phyloP scores from a whole-genome alignment of 37 sponge, comb jelly and placozoan genomes.

The Eunapius fragilis region DNA sequence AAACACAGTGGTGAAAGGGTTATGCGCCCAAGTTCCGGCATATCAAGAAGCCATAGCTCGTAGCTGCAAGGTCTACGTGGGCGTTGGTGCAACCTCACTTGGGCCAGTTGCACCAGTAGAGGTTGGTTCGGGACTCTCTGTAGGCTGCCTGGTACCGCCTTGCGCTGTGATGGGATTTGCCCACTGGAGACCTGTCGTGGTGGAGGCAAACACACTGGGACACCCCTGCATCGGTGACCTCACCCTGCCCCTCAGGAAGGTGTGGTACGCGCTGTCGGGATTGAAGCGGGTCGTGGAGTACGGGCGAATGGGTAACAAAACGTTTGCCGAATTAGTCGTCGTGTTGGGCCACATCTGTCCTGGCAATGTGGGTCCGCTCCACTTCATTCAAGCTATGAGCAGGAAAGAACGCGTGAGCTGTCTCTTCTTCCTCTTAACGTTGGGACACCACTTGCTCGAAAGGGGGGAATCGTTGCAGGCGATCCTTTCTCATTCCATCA shows the following conservation, averaged over 20 bases:
- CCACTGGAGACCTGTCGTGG: constrained; percentile 21
- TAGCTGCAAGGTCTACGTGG: not conserved
- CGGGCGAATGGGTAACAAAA: constrained; percentile 15
- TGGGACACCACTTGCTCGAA: constrained; percentile 1
- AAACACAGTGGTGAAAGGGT: not conserved
- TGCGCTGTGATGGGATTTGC: not conserved
- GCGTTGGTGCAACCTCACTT: not conserved
- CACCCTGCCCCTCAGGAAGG: constrained; percentile 42
- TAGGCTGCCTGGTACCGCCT: not conserved
- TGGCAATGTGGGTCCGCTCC: not conserved
- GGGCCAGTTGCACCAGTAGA: not conserved
- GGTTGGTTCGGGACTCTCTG: too few relatives aligned
- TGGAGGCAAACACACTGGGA: constrained; percentile 28
- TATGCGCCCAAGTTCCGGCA: not conserved
- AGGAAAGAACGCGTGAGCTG: not conserved
- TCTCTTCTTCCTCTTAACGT: constrained; percentile 28
- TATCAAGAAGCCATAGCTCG: constrained; percentile 2
- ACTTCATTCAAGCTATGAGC: not conserved
- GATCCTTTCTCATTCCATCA: not conserved
- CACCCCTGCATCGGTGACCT: constrained; percentile 32
- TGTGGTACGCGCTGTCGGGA: constrained; percentile 44
- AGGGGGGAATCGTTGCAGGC: not conserved
- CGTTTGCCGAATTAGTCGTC: constrained; percentile 5
- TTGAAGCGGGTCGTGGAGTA: constrained; percentile 38
- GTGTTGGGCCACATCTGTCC: not conserved